phyloP scores from a whole-genome alignment of 2,888 invertebrate species.

The Sphecodes monilicornis region DNA sequence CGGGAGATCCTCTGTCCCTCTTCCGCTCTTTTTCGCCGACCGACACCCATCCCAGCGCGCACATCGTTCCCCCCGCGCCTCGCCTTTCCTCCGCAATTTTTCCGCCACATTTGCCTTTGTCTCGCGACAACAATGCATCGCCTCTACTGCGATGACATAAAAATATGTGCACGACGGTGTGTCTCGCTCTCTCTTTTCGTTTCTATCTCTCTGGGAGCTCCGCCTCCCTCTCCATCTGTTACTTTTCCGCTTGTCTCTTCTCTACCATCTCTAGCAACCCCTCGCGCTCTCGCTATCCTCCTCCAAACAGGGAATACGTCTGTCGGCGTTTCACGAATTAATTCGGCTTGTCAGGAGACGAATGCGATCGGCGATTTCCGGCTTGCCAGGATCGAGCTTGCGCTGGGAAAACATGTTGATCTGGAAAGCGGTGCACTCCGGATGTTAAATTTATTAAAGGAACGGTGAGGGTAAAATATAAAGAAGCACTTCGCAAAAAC shows the following conservation, averaged over 20 bases:
- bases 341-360: slow-evolving; percentile 52
- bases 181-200: slow-evolving; percentile 63
- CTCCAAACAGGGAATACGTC: slow-evolving; percentile 42
- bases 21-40: slow-evolving; percentile 62
- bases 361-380: slow-evolving; percentile 44
- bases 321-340: slow-evolving; percentile 57
- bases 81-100: slow-evolving; percentile 81
- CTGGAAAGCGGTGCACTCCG: not conserved
- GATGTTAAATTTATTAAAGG: no score
- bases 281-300: slow-evolving; percentile 5
- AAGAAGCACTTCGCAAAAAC: no score
- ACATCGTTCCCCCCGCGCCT: slow-evolving; percentile 66
- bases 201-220: slow-evolving; percentile 30
- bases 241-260: slow-evolving; percentile 61
- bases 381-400: not conserved
- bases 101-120: slow-evolving; percentile 83
- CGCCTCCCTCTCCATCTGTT: slow-evolving; percentile 54
- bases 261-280: slow-evolving; percentile 54
- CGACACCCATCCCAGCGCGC: slow-evolving; percentile 65
- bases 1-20: slow-evolving; percentile 43
- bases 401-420: slow-evolving; percentile 23
- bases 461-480: no score
- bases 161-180: slow-evolving; percentile 80
- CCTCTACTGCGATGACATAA: slow-evolving; percentile 82
- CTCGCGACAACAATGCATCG: slow-evolving; percentile 85